Evolutionary conservation across 2,113 vertebrate genomes (phyloP), one percentile per base, ranked within the genome.

Genomic region (Oenanthe melanoleuca): DNA sequence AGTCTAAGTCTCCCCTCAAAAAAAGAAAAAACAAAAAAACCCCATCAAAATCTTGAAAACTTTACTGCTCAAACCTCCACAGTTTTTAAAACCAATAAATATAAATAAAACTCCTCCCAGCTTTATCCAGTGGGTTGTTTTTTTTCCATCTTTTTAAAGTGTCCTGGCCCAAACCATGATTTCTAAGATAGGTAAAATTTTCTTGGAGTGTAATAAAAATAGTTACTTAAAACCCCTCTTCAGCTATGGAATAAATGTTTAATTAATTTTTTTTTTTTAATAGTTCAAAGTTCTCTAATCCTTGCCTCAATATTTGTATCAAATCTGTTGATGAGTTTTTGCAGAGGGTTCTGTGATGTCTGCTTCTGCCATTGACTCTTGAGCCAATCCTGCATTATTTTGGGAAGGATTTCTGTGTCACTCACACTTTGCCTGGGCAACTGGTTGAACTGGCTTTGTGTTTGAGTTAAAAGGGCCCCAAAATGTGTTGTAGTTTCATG

Each of bases 21-120:
- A 37, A 34, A 24, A 29, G 47, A 19, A 14, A 21, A 16, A 23
- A 60, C 22, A 29, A 18, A 26, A 60, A n/a, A 31, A 23, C 15
- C 42, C 11, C 4, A 52, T 1, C 11, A 19, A 65, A 66, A 45
- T 29, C 9, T 21, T 71, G 40, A 9, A 65, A 81, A 47, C 23
- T 4, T 13, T 12, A 21, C 29, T 42, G 11, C 7, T 40, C 11
- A 61, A 37, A 59, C 21, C 31, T 53, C 20, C 55, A 26, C 12
- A 34, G n/a, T 15, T 56, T 86, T 86, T 67, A 64, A 88, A 80
- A 15, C 8, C 37, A 82, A 69, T 8, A 52, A 70, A 50, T 49
- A 28, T 0, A n/a, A 33, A 73, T 29, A 28, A 65, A 60, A 21
- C 2, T 11, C 2, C 16, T 49, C 21, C 13, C 9, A 25, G 4